Evolutionary conservation across 2,113 vertebrate genomes (phyloP).

Genomic region (Danio rerio): GRCz12tu NC_133197.1:24254501-24255000

Average conservation of each 20-base stretch:
- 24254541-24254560: conserved; percentile 1
- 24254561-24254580: conserved; percentile 26
- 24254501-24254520: not conserved
- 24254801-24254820: conserved; percentile 70
- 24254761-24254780: conserved; percentile 73
- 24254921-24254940: not conserved
- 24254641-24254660: conserved; percentile 64
- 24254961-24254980: not conserved
- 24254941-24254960: not conserved
- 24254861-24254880: conserved; percentile 61
- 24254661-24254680: conserved; percentile 56
- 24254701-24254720: conserved; percentile 55
- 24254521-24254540: not conserved
- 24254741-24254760: conserved; percentile 69
- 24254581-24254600: not conserved
- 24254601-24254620: conserved; percentile 1
- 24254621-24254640: conserved; percentile 28
- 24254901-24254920: conserved; percentile 43
- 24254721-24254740: conserved; percentile 70
- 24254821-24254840: conserved; percentile 36
- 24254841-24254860: conserved; percentile 62
- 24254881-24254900: conserved; percentile 9
- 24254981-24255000: conserved; percentile 2
- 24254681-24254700: conserved; percentile 36
- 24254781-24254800: conserved; percentile 64